Base-by-base conservation (phyloP, 2,797 vertebrate species). In the Spondyliosoma cantharus region DNA sequence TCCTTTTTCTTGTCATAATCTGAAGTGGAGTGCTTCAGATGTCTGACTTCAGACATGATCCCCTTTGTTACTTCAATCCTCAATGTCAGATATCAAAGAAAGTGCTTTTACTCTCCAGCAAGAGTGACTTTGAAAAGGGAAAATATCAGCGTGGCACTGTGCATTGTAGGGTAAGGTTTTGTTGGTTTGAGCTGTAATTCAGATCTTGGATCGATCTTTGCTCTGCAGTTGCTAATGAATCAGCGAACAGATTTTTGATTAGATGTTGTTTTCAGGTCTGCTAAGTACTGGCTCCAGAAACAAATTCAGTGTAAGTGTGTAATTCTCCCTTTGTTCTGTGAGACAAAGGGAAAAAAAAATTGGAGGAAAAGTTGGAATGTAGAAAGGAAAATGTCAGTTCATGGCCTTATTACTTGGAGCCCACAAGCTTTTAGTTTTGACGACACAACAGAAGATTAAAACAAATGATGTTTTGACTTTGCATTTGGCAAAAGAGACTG, bases 391-490 rank as follows among this genome's bases (percentile, higher is more conserved):
- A 87, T 37, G 9, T 37, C 37, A 37, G 37, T 37, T 37, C 37
- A 8, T 37, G 37, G 37, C 37, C 17, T 71, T 45, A 50, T 79
- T 83, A 71, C 1, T 76, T 60, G 3, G n/a, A 16, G 65, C 66
- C 15, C 71, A 22, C 59, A 54, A 54, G 50, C 60, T 67, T 60
- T 24, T 17, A 71, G 46, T 71, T 78, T 80, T 73, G 58, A 74
- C 76, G 49, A 76, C 76, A 56, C 77, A 86, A 76, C 58, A 70
- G 50, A 75, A 83, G 71, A 64, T 48, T 5, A 15, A 64, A 86
- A 24, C 29, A 3, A 87, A 86, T 67, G 72, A 68, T 71, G 81
- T 81, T 59, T 79, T 86, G 60, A 83, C 68, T 81, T 78, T 81
- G 56, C 54, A 5, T 73, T 66, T 70, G 74, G 65, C 64, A 50